These are phyloP conservation scores for Rambutsinella grinnellia DNA, from an alignment of 2,888 invertebrate genomes.

Conservation along the genomic window DNA sequence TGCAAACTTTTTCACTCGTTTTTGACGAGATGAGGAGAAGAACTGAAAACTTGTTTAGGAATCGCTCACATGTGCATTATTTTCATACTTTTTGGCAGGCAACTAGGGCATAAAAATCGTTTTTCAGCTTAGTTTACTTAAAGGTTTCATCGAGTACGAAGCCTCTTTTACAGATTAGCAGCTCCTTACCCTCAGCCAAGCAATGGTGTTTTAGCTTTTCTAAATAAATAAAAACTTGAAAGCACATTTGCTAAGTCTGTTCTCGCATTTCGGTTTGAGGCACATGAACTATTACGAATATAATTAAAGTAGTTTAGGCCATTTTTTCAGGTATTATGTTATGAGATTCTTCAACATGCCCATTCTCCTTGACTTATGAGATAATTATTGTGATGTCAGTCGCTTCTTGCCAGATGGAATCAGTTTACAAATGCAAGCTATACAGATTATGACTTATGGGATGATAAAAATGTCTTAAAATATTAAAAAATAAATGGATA, in stretches of 20 bases:
- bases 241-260: no score
- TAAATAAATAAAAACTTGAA: no score
- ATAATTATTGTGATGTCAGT: background rate
- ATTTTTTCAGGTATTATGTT: background rate
- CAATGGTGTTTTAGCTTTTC: no score
- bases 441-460: background rate
- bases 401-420: background rate
- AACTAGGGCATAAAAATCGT: slow-evolving; percentile 44
- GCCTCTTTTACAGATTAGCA: background rate
- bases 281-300: no score
- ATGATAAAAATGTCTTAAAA: background rate
- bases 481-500: background rate
- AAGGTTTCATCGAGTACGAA: background rate
- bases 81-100: slow-evolving; percentile 30
- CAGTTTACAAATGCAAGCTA: background rate
- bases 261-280: no score
- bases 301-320: background rate
- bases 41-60: slow-evolving; percentile 28
- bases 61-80: slow-evolving; percentile 25
- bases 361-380: background rate
- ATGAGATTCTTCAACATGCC: background rate
- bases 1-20: background rate
- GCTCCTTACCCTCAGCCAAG: background rate
- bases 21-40: slow-evolving; percentile 9
- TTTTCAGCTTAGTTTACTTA: slow-evolving; percentile 41